Conservation (phyloP, 2,797 vertebrate genomes). For the Eupleurogrammus muticus region DNA sequence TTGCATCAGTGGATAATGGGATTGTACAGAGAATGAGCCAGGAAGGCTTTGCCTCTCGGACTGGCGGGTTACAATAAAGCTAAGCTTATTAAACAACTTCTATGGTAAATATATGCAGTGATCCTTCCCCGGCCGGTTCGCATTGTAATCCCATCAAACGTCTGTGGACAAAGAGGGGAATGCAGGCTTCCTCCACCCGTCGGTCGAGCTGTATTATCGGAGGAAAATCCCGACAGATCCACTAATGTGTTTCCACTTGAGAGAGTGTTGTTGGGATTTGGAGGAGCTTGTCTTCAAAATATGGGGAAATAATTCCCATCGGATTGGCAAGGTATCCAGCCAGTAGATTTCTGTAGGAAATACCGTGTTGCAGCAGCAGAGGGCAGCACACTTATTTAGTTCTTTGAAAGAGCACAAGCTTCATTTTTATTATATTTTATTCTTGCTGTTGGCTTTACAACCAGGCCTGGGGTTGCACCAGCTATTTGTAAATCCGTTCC, state of each 20-base stretch:
- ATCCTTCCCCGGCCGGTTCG: constrained; percentile 45
- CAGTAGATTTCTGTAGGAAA: constrained; percentile 10
- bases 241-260: constrained; percentile 62
- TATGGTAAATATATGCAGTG: constrained; percentile 67
- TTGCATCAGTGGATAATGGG: constrained; percentile 55
- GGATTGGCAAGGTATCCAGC: constrained; percentile 16
- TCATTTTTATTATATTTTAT: constrained; percentile 4
- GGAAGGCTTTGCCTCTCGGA: constrained; percentile 48
- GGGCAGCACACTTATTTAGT: constrained; percentile 25
- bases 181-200: constrained; percentile 45
- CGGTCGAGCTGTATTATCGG: constrained; percentile 36
- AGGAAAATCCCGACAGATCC: constrained; percentile 15
- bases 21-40: constrained; percentile 41
- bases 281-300: constrained; percentile 36
- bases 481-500: not conserved
- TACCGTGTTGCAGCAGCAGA: constrained; percentile 39
- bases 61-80: constrained; percentile 56
- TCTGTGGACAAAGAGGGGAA: constrained; percentile 53
- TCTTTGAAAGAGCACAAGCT: constrained; percentile 4
- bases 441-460: constrained; percentile 4
- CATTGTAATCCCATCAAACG: constrained; percentile 62
- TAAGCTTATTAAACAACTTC: constrained; percentile 72
- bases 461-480: not conserved
- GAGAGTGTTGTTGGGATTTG: constrained; percentile 28
- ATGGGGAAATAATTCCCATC: constrained; percentile 3